Evolutionary conservation across 1,140 invertebrate species (phyloP), one percentile per base, ranked within the genome.

Genomic region (Idris sp.): DNA sequence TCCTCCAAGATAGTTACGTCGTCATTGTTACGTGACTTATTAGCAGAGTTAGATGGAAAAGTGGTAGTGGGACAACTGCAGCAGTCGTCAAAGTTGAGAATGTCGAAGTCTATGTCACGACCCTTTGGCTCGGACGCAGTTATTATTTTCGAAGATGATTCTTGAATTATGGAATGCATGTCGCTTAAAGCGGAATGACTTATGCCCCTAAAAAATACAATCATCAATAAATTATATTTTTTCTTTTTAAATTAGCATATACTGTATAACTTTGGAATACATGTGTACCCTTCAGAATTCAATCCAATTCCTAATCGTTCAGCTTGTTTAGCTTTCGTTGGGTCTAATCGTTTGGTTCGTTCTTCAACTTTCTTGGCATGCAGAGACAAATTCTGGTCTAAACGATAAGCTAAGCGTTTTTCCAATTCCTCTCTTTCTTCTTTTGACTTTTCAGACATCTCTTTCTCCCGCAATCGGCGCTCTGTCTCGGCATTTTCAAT

Each of bases 251-350:
- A n/a, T n/a, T n/a, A n/a, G n/a, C n/a, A n/a, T n/a, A n/a, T n/a
- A n/a, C n/a, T n/a, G n/a, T n/a, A n/a, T n/a, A n/a, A n/a, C n/a
- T n/a, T 2, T 22, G 6, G 6, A 22, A 22, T 22, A 2, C 19
- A 6, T 4, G 3, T 22, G 2, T 22, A 22, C 19, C 19, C 6
- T 22, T 22, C 6, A 22, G 89, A 86, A 30, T 90, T 90, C 74
- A 95, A 91, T 58, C 95, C 97, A 95, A 99, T 98, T 73, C 98
- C 98, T 10, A 99, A 90, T 44, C 98, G 89, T 85, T 99, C 97
- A 72, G 96, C 88, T 86, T 98, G 94, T 62, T 93, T 91, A 4
- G 95, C 95, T 87, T 97, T 98, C 56, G 91, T 91, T n/a, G 96
- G 95, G 89, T 97, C 94, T 41, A 91, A 82, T 35, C 89, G 88